Conservation (phyloP, 2,113 vertebrate species). For the Benitochromis conjunctus region DNA sequence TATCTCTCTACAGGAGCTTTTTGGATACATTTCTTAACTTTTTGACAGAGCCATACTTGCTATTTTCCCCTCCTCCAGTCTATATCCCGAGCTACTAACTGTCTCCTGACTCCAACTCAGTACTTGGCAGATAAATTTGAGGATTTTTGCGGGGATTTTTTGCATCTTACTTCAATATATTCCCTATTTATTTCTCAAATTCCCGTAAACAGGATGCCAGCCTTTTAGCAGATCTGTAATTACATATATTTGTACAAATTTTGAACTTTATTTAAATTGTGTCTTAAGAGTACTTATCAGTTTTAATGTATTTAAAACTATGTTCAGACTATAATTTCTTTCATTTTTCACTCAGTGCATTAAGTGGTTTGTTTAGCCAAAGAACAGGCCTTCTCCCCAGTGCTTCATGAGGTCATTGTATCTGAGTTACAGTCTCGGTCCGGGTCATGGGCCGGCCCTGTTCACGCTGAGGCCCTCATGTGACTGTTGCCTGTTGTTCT, state of each 20-base stretch:
- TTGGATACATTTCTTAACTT: neutral
- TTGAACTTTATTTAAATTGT: neutral
- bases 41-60: neutral
- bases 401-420: constrained; percentile 66
- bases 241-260: neutral
- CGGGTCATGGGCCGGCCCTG: constrained; percentile 37
- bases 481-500: constrained; percentile 60
- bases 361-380: constrained; percentile 9
- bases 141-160: neutral
- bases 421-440: constrained; percentile 47
- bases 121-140: neutral
- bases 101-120: neutral
- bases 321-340: neutral
- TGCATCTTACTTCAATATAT: neutral
- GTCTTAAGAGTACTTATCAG: neutral
- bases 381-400: constrained; percentile 17
- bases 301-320: neutral
- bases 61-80: neutral
- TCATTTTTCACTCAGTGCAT: neutral
- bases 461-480: constrained; percentile 55
- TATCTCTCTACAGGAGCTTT: neutral
- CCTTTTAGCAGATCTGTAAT: neutral
- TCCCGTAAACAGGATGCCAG: neutral
- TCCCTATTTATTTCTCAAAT: neutral
- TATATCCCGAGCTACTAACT: neutral